Base-by-base conservation (phyloP, 2,888 invertebrate genomes). In the Drosophila melanosoma region DNA sequence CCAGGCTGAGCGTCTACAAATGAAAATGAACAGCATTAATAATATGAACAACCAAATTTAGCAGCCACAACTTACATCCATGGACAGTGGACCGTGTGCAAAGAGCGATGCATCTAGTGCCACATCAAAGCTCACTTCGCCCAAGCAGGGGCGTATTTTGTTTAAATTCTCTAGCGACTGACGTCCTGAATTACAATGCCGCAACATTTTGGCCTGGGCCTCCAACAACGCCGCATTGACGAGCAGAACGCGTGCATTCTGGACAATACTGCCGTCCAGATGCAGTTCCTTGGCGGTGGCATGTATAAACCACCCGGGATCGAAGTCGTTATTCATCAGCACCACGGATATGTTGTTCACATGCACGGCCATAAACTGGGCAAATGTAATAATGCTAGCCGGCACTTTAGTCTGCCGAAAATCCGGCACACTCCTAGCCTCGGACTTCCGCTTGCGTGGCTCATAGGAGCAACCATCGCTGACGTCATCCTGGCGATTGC, bases 311-410 rank as follows among this genome's bases (percentile, higher is more conserved):
- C 96, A 96, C 11, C 95, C 95, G 29, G 95, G 95, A 56, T 95
- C 95, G 68, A 95, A 94, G 69, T 92, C 93, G 86, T 95, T 94
- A 91, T 95, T 91, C 91, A 96, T 94, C 65, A 95, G 93, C 91
- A 95, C 94, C 38, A 95, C 94, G 8, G 95, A 95, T 81, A 96
- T 94, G 89, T 97, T 96, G 90, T 96, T 96, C 63, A 97, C 94
- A 90, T 97, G 97, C 26, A 97, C 95, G 15, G 97, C 97, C 96
- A 97, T 97, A 92, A 97, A 97, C 96, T 97, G 97, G 71, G 97
- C 97, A 94, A 97, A 96, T 89, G 96, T 96, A 69, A 96, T 96
- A 74, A 97, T 95, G 89, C 96, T 95, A 1, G 96, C 96, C 4
- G 97, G 97, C 73, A 97, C 94, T 92, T 96, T 96, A 79, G 95